Conservation (phyloP, 2,797 vertebrate genomes). For the Tamandua tetradactyla region DNA sequence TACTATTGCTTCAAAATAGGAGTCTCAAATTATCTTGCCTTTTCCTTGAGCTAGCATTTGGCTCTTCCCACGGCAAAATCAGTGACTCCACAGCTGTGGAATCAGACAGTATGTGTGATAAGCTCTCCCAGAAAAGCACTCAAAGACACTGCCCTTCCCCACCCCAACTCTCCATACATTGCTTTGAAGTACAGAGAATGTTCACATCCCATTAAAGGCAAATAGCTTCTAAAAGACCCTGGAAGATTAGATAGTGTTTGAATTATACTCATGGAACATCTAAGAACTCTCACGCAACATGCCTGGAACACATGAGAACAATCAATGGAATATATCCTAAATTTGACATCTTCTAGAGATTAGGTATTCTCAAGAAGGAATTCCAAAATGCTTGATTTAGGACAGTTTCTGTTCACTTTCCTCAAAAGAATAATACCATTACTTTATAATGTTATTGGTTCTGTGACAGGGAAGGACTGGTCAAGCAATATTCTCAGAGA, state of each 20-base stretch:
- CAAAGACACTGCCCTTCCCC: background rate
- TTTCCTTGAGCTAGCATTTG: background rate
- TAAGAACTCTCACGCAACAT: conserved; percentile 63
- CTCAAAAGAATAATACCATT: conserved; percentile 55
- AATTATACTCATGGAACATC: conserved; percentile 55
- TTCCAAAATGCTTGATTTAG: background rate
- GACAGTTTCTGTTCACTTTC: conserved; percentile 56
- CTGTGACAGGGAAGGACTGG: background rate
- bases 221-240: conserved; percentile 67
- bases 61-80: background rate
- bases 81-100: background rate
- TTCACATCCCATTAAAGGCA: conserved; percentile 49
- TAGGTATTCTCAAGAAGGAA: conserved; percentile 70
- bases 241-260: conserved; percentile 71
- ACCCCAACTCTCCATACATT: background rate
- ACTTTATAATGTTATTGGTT: conserved; percentile 56
- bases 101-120: background rate
- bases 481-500: conserved; percentile 34
- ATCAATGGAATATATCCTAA: conserved; percentile 67
- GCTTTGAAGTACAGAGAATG: background rate
- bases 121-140: background rate
- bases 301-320: conserved; percentile 71
- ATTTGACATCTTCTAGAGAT: conserved; percentile 51
- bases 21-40: background rate
- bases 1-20: background rate